These are phyloP conservation scores for Luehdorfia chinensis DNA, from an alignment of 1,140 invertebrate genomes.

Conservation along the genomic window DNA sequence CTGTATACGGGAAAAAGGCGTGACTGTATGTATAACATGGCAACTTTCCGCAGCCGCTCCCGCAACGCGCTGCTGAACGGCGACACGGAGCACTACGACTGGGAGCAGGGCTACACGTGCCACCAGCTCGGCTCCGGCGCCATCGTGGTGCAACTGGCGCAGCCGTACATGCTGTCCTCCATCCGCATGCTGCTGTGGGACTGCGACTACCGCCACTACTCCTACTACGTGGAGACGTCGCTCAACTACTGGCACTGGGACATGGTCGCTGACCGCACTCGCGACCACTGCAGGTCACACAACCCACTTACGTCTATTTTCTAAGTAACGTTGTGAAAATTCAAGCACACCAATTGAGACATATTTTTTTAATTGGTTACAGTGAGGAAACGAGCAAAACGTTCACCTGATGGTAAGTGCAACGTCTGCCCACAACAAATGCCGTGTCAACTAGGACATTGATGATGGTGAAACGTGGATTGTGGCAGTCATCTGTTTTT, in stretches of 20 bases:
- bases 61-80: slow-evolving; percentile 98
- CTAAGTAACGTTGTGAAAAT: too few species aligned
- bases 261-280: slow-evolving; percentile 87
- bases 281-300: slow-evolving; percentile 83
- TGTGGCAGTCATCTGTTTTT: too few species aligned
- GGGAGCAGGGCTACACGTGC: slow-evolving; percentile 99
- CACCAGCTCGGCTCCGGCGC: slow-evolving; percentile 97
- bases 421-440: too few species aligned
- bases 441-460: too few species aligned
- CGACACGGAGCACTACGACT: slow-evolving; percentile 96
- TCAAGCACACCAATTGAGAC: too few species aligned
- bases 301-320: too few species aligned
- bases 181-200: slow-evolving; percentile 97
- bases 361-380: too few species aligned
- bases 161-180: slow-evolving; percentile 95
- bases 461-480: too few species aligned
- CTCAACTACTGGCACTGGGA: slow-evolving; percentile 95
- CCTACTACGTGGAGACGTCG: slow-evolving; percentile 97
- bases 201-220: slow-evolving; percentile 97
- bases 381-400: too few species aligned
- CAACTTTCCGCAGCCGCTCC: slow-evolving; percentile 90
- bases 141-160: slow-evolving; percentile 96
- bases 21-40: too few species aligned
- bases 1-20: too few species aligned
- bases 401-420: too few species aligned